phyloP scores from a whole-genome alignment of 2,888 invertebrate genomes.

The Bombylius major region DNA sequence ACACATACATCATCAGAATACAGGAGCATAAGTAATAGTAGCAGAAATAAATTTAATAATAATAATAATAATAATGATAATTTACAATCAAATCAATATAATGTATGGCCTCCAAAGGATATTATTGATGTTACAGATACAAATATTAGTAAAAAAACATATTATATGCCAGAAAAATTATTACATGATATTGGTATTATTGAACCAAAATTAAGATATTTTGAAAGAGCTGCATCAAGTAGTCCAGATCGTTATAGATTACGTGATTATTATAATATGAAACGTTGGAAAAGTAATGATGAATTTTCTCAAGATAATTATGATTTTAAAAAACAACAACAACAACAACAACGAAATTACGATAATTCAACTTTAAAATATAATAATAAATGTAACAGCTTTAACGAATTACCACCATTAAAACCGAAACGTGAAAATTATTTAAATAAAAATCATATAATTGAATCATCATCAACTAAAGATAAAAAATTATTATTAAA shows the following conservation, averaged over 20 bases:
- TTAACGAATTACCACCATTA: conserved; percentile 14
- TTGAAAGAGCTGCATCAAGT: conserved; percentile 18
- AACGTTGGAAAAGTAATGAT: conserved; percentile 7
- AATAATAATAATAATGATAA: background rate
- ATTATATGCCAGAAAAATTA: conserved; percentile 15
- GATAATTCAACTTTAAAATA: background rate
- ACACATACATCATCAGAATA: no score
- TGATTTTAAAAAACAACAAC: background rate
- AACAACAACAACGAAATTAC: no score
- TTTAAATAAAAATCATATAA: background rate
- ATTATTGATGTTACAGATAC: background rate
- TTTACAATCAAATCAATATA: background rate
- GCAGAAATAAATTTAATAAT: background rate
- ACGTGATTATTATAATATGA: background rate
- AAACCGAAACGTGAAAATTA: conserved; percentile 6
- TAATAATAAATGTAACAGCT: conserved; percentile 11
- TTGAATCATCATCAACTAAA: background rate
- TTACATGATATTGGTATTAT: conserved; percentile 26
- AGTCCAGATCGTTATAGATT: background rate
- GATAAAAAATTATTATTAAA: background rate
- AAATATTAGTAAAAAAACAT: conserved; percentile 7
- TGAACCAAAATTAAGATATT: conserved; percentile 28
- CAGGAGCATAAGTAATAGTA: background rate
- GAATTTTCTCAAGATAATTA: background rate
- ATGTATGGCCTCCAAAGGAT: conserved; percentile 4